These are phyloP conservation scores for Schizopygopsis pylzovi DNA, from an alignment of 2,797 vertebrate species.

Conservation along the genomic window DNA sequence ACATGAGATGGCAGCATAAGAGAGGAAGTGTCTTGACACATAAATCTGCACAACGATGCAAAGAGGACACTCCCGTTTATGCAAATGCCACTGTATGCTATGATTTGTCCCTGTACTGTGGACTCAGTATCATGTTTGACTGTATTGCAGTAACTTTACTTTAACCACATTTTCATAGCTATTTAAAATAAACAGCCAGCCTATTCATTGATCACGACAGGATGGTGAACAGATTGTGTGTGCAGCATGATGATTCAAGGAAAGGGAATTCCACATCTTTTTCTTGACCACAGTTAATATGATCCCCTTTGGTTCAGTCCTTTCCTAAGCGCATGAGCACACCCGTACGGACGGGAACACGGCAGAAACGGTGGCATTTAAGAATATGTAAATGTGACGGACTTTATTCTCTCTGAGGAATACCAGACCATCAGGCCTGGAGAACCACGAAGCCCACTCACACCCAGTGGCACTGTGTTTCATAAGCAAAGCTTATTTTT, in stretches of 20 bases:
- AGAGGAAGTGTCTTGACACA: conserved; percentile 18
- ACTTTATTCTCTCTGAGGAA: conserved; percentile 47
- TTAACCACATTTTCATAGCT: conserved; percentile 20
- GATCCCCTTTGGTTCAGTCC: conserved; percentile 60
- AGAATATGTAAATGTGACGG: conserved; percentile 71
- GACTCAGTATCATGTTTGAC: not conserved
- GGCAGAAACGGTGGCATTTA: conserved; percentile 75
- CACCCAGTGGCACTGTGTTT: conserved; percentile 41
- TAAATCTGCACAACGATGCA: not conserved
- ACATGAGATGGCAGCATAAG: conserved; percentile 20
- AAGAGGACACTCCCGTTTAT: not conserved
- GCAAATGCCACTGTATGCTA: not conserved
- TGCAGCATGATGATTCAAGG: conserved; percentile 38
- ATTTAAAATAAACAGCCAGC: conserved; percentile 21
- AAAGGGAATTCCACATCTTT: conserved; percentile 52
- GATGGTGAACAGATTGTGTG: conserved; percentile 31
- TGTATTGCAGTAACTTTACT: conserved; percentile 13
- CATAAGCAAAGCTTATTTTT: conserved; percentile 28
- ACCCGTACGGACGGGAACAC: conserved; percentile 52
- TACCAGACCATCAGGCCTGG: conserved; percentile 49
- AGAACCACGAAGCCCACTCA: conserved; percentile 45
- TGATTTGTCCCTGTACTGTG: not conserved
- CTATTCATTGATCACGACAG: conserved; percentile 3
- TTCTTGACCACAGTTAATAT: conserved; percentile 54
- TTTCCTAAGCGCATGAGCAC: conserved; percentile 33